phyloP scores from a whole-genome alignment of 1,140 invertebrate species.

The Heliconius hewitsoni region DNA sequence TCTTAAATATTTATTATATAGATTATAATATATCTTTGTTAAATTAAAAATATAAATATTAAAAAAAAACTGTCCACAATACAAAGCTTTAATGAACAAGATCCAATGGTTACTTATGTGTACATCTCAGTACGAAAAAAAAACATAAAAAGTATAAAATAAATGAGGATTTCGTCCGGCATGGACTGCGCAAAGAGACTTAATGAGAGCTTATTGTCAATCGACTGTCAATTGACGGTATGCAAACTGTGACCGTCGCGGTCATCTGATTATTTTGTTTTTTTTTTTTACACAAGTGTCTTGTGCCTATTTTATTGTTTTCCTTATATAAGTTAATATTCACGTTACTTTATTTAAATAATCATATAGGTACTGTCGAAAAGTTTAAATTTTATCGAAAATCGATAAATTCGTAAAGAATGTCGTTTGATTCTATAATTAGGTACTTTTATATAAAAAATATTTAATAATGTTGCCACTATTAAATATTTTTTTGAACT shows the following conservation, averaged over 20 bases:
- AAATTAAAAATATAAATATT: not conserved
- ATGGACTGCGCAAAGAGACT: slow-evolving; percentile 42
- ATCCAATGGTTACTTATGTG: not conserved
- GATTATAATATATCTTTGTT: no score
- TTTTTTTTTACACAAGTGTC: not conserved
- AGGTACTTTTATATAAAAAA: no score
- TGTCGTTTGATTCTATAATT: no score
- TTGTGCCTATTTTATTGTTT: not conserved
- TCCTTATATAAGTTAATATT: not conserved
- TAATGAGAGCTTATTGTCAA: slow-evolving; percentile 67
- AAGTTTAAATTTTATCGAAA: no score
- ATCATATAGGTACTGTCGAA: not conserved
- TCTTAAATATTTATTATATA: no score
- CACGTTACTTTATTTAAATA: not conserved
- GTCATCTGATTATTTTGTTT: slow-evolving; percentile 18
- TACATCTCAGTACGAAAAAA: not conserved
- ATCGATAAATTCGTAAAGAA: no score
- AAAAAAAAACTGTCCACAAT: not conserved
- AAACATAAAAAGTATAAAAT: slow-evolving; percentile 17
- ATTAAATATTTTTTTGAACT: no score
- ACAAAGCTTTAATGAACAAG: not conserved
- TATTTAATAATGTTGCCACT: no score
- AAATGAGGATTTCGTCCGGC: slow-evolving; percentile 24
- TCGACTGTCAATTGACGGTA: slow-evolving; percentile 49
- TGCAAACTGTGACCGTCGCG: slow-evolving; percentile 47